Conservation (phyloP, 2,797 vertebrate species). For the Sebastes miniatus region DNA sequence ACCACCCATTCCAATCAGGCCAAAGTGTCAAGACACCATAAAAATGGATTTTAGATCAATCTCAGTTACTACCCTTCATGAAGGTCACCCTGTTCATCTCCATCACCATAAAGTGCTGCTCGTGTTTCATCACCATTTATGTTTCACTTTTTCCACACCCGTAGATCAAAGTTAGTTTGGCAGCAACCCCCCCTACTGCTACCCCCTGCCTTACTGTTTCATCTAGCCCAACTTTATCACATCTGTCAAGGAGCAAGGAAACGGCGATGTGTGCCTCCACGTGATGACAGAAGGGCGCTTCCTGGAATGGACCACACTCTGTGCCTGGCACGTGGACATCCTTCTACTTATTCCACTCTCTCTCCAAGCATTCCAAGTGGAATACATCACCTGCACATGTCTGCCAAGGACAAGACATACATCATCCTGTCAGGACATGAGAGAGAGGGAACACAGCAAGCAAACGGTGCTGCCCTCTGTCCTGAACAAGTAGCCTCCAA, state of each 20-base stretch:
- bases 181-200: background rate
- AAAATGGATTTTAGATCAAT: constrained; percentile 20
- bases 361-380: constrained; percentile 61
- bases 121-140: background rate
- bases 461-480: constrained; percentile 52
- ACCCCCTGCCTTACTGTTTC: background rate
- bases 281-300: constrained; percentile 15
- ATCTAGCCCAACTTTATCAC: background rate
- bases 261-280: constrained; percentile 7
- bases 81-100: background rate
- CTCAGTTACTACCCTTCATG: background rate
- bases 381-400: constrained; percentile 65
- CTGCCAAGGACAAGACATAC: constrained; percentile 72
- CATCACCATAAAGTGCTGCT: background rate
- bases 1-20: background rate
- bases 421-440: constrained; percentile 68
- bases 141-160: background rate
- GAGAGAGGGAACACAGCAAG: constrained; percentile 34
- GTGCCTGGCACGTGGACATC: constrained; percentile 34
- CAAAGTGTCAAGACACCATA: background rate
- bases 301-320: constrained; percentile 35
- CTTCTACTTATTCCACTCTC: constrained; percentile 41
- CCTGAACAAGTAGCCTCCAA: constrained; percentile 16
- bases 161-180: background rate
- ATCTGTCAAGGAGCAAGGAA: constrained; percentile 26